Evolutionary conservation across 2,113 vertebrate genomes (phyloP), one percentile per base, ranked within the genome.

Genomic region (Suricata suricatta): DNA sequence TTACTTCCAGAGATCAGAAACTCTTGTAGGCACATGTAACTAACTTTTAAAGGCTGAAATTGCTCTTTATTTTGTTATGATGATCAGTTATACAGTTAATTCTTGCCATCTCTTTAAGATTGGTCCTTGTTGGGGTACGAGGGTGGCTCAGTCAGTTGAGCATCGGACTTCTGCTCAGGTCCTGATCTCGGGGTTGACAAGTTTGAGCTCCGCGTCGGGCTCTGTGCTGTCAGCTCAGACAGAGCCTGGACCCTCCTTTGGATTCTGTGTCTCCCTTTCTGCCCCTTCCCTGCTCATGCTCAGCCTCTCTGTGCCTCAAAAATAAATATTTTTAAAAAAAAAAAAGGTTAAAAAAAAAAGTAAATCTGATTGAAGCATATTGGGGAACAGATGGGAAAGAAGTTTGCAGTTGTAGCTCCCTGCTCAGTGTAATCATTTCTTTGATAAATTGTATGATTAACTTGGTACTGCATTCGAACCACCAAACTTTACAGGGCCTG

Each of bases 61-160:
- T 52, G 80, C 50, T 19, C 69, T 96, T 89, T 79, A 3, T 81
- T 90, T 83, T 81, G 5, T 94, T 88, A 15, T 4, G 17, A 60
- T 71, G 90, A n/a, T 12, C 47, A 86, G 10, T 80, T n/a, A 11
- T 0, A 0, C 14, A 38, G 74, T 17, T 77, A 10, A 54, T 88
- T 97, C 50, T 91, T 91, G 66, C 57, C 44, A 35, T 92, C 33
- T 64, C 29, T 88, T 79, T 63, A 84, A 57, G 27, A 80, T 90
- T 72, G 13, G 12, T 50, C 50, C 50, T 50, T 50, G 50, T 50
- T 50, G 50, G 50, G 50, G 50, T 13, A 13, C 50, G 12, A 13
- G 50, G 50, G 50, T 50, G 50, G 50, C 50, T 50, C 50, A 50
- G 13, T 50, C 50, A 12, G 50, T 15, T 50, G 50, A 50, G 50